Evolutionary conservation across 64 coral and sea anemone genomes (phyloP).

Genomic region (Platygyra sinensis): DNA sequence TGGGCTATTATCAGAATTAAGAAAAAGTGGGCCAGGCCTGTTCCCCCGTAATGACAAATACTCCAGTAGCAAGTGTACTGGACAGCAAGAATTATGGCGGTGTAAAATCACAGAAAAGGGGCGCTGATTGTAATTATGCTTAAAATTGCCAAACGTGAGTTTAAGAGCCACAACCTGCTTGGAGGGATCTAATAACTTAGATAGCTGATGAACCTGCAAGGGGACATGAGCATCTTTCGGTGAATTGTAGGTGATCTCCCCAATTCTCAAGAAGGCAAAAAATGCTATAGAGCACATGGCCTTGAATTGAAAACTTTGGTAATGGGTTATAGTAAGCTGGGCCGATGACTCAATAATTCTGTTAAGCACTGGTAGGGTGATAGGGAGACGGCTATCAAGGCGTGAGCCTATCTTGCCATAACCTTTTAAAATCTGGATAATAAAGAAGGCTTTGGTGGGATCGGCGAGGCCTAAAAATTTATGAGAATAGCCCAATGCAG

Average conservation of each 20-base stretch:
- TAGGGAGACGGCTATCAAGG: conserved; percentile 53
- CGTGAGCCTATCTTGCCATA: conserved; percentile 28
- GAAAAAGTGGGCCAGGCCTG: no score
- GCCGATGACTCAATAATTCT: conserved; percentile 3
- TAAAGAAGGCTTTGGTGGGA: conserved; percentile 59
- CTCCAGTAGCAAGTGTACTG: conserved; percentile 27
- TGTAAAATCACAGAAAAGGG: conserved; percentile 26
- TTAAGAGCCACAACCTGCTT: conserved; percentile 18
- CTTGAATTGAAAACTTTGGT: conserved; percentile 50
- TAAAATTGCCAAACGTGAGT: no score
- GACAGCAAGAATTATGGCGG: conserved; percentile 31
- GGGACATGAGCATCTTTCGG: background rate
- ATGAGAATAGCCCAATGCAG: conserved; percentile 66
- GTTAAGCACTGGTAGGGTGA: conserved; percentile 34
- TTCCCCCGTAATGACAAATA: conserved; percentile 10
- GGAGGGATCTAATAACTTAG: conserved; percentile 9
- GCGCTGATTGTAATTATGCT: conserved; percentile 36
- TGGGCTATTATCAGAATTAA: no score
- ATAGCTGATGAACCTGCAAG: conserved; percentile 23
- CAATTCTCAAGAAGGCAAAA: conserved; percentile 48
- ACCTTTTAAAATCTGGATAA: no score
- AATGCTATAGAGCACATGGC: conserved; percentile 68
- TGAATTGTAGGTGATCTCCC: conserved; percentile 23
- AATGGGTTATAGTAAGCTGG: background rate
- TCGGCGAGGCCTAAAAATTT: conserved; percentile 33